Conservation (phyloP, 2,888 invertebrate species). For the Stenotaenia linearis region DNA sequence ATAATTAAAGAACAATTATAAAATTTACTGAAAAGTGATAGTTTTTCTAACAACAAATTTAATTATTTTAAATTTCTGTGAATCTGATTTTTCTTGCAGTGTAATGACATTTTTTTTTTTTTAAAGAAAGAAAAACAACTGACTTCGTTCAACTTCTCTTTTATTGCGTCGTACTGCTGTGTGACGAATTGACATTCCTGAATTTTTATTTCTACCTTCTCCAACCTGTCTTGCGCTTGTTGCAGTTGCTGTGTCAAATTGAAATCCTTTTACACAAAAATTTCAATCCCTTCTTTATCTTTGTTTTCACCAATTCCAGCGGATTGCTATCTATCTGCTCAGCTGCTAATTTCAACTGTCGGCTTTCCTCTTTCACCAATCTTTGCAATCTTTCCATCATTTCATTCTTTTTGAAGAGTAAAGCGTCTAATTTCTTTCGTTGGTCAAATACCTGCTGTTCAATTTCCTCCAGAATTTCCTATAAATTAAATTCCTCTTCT, state of each 20-base stretch:
- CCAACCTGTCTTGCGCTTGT: not conserved
- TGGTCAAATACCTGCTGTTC: not conserved
- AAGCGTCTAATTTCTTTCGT: not conserved
- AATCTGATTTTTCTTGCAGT: too few relatives aligned
- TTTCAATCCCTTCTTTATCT: not conserved
- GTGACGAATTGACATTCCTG: slow-evolving; percentile 8
- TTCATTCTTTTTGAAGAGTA: not conserved
- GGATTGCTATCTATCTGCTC: not conserved
- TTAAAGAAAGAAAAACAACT: not conserved
- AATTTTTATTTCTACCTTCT: slow-evolving; percentile 16
- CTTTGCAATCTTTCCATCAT: not conserved
- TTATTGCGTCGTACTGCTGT: not conserved
- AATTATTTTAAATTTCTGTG: not conserved
- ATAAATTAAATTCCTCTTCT: not conserved
- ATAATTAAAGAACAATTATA: too few relatives aligned
- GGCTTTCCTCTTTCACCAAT: not conserved
- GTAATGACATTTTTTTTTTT: not conserved
- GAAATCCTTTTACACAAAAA: not conserved
- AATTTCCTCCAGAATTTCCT: slow-evolving; percentile 16
- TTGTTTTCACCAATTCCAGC: not conserved
- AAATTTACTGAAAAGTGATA: too few relatives aligned
- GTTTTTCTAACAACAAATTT: too few relatives aligned
- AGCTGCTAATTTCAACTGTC: not conserved
- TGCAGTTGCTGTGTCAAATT: not conserved
- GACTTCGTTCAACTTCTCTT: not conserved